Evolutionary conservation across 2,113 vertebrate species (phyloP).

Genomic region (Antennarius striatus): DNA sequence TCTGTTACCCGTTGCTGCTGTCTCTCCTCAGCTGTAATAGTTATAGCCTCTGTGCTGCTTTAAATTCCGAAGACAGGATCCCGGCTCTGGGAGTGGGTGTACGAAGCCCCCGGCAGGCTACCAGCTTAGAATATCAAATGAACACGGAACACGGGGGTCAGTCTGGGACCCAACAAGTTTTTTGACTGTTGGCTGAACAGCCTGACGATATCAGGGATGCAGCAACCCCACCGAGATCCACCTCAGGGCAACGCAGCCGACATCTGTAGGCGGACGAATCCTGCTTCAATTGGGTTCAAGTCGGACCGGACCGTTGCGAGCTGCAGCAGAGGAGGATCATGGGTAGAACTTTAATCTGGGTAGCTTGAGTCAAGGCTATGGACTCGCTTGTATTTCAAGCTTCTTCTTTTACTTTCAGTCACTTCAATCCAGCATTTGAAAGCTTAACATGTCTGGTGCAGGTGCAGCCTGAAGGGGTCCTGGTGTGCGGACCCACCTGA

Average conservation of each 20-base stretch:
- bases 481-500: too few relatives aligned
- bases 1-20: not conserved
- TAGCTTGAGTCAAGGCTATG: not conserved
- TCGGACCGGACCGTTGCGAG: conserved; percentile 36
- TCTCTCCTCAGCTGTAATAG: conserved; percentile 1
- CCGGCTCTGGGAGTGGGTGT: conserved; percentile 29
- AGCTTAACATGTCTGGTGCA: not conserved
- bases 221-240: conserved; percentile 12
- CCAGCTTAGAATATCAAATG: conserved; percentile 66
- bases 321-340: conserved; percentile 38
- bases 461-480: not conserved
- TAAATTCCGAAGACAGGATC: conserved; percentile 47
- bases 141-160: conserved; percentile 62
- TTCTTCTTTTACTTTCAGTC: not conserved
- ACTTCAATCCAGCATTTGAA: not conserved
- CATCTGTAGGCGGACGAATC: conserved; percentile 52
- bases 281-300: conserved; percentile 57
- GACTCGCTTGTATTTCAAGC: not conserved
- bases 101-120: conserved; percentile 38
- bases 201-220: conserved; percentile 50
- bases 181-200: conserved; percentile 36
- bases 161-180: conserved; percentile 37
- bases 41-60: conserved; percentile 19
- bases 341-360: conserved; percentile 37
- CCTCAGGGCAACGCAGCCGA: conserved; percentile 35